These are phyloP conservation scores for Apodemus sylvaticus DNA, from an alignment of 2,113 vertebrate genomes.

Conservation along the genomic window DNA sequence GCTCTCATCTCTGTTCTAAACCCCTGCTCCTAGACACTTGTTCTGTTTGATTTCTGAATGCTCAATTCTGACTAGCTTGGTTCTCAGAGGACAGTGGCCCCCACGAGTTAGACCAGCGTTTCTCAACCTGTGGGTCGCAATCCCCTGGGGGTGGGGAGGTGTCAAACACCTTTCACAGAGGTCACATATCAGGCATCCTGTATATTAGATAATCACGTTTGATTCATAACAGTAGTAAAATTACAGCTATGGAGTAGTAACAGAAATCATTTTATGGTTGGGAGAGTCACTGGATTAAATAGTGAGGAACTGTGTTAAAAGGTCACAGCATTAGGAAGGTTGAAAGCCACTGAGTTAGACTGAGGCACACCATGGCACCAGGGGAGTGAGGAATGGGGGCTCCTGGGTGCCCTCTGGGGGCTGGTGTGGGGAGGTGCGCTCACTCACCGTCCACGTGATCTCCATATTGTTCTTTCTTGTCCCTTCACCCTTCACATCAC, in stretches of 20 bases:
- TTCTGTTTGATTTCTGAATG: not conserved
- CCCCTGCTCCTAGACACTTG: not conserved
- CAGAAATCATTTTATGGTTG: not conserved
- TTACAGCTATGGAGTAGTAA: not conserved
- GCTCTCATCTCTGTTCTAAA: not conserved
- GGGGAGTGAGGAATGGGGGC: accelerated
- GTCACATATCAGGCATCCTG: not conserved
- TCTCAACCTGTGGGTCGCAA: not conserved
- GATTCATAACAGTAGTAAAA: not conserved
- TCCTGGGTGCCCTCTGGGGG: not conserved
- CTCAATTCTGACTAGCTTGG: not conserved
- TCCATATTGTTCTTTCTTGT: slow-evolving; percentile 97
- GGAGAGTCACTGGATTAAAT: not conserved
- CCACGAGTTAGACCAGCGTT: not conserved
- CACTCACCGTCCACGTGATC: slow-evolving; percentile 95
- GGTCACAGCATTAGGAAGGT: not conserved
- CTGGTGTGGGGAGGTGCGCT: slow-evolving; percentile 58
- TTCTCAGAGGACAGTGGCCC: not conserved
- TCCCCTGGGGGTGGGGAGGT: not conserved
- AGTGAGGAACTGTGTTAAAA: not conserved
- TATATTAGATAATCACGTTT: not conserved
- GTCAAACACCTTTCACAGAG: not conserved
- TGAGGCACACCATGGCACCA: not conserved
- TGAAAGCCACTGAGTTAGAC: not conserved
- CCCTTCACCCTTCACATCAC: slow-evolving; percentile 91